Evolutionary conservation across 1,140 invertebrate genomes (phyloP), one percentile per base, ranked within the genome.

Genomic region (Drosophila aff.): DNA sequence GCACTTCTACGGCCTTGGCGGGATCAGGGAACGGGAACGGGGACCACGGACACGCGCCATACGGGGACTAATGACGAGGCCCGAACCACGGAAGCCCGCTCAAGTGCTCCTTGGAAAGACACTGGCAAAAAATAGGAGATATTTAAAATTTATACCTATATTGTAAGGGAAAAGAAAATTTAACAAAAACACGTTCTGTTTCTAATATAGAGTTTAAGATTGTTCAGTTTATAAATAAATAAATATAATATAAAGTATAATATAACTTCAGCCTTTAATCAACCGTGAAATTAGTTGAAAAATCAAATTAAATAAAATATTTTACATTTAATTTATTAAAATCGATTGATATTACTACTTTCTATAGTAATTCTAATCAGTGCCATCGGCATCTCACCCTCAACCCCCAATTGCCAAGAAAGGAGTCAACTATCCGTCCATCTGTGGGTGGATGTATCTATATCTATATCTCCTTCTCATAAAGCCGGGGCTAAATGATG

Each of bases 21-120:
- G 50, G 33, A 36, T 36, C 33, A 36, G 33, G 33, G 33, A 36
- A 26, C 8, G 31, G 44, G 21, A 3, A 21, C n/a, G 28, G 50
- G 55, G 76, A 57, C 38, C 31, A 47, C 28, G 66, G 73, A 47
- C 79, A 82, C 79, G 65, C 73, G 79, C 57, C 79, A 77, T 36
- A 44, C 64, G 40, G 59, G 59, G 67, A 71, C 82, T 85, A 85
- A 86, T 85, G 82, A 79, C 82, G 59, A 81, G 82, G 82, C 71
- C 64, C 36, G 71, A 61, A 43, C 53, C 52, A 58, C 66, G 83
- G 84, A 87, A 82, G 69, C 66, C 81, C 38, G 62, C 57, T 89
- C 72, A 89, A 87, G 84, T 89, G 84, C 62, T 78, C 65, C 81
- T 89, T 66, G 15, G 52, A 71, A 58, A 11, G 58, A 52, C 67